These are phyloP conservation scores for Xestia c-nigrum DNA, from an alignment of 2,888 invertebrate genomes.

Conservation along the genomic window DNA sequence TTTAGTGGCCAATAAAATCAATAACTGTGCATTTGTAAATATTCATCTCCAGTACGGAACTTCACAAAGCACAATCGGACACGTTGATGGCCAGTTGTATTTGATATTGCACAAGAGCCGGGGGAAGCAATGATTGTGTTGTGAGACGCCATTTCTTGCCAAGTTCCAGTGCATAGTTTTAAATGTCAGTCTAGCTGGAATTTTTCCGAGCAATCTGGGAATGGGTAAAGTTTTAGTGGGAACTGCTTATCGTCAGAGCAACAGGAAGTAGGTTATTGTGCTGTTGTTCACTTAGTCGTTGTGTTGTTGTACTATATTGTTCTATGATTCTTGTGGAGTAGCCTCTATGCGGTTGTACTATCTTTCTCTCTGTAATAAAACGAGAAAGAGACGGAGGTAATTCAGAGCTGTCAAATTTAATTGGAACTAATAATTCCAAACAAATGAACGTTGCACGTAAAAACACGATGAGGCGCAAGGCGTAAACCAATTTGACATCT, in stretches of 20 bases:
- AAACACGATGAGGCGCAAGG: too few relatives aligned
- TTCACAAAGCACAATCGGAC: neutral
- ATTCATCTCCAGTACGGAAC: neutral
- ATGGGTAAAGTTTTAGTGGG: slow-evolving; percentile 44
- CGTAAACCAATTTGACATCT: too few relatives aligned
- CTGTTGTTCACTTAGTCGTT: slow-evolving; percentile 14
- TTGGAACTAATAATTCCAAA: too few relatives aligned
- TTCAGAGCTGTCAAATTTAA: too few relatives aligned
- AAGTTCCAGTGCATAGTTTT: slow-evolving; percentile 50
- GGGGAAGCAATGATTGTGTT: slow-evolving; percentile 51
- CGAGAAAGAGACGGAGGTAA: too few relatives aligned
- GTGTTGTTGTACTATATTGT: slow-evolving; percentile 23
- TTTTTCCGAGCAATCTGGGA: slow-evolving; percentile 48
- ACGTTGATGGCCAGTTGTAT: neutral
- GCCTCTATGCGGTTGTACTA: too few relatives aligned
- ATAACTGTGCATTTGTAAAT: neutral
- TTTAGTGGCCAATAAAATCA: neutral
- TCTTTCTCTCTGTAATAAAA: too few relatives aligned
- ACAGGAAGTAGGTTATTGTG: slow-evolving; percentile 26
- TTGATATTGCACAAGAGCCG: slow-evolving; percentile 44
- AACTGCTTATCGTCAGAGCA: slow-evolving; percentile 42
- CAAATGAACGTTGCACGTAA: too few relatives aligned
- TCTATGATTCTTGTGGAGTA: neutral
- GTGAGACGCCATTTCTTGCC: slow-evolving; percentile 43
- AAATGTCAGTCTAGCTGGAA: slow-evolving; percentile 38